These are phyloP conservation scores for Lycophotia porphyrea DNA, from an alignment of 2,888 invertebrate genomes.

Conservation along the genomic window DNA sequence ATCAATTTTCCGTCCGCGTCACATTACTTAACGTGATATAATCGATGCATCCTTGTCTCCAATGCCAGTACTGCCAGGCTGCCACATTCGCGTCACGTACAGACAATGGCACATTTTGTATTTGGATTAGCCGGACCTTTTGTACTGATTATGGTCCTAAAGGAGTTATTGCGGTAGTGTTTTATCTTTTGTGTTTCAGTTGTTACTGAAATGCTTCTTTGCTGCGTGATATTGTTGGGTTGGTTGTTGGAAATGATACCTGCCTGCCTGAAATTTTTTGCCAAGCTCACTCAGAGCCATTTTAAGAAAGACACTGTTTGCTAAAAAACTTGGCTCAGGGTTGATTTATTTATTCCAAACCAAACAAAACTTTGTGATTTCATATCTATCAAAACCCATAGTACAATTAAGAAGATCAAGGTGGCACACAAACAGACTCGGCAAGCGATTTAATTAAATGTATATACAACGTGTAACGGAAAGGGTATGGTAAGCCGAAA, in stretches of 20 bases:
- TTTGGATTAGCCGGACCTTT: conserved; percentile 49
- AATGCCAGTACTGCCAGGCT: conserved; percentile 74
- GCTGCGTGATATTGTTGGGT: background rate
- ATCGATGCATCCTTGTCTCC: conserved; percentile 75
- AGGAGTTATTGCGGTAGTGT: conserved; percentile 19
- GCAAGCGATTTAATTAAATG: background rate
- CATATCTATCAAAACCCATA: too few relatives aligned
- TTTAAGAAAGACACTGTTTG: background rate
- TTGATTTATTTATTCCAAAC: background rate
- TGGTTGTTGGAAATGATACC: background rate
- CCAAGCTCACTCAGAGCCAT: background rate
- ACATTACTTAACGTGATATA: conserved; percentile 59
- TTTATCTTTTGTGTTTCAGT: conserved; percentile 30
- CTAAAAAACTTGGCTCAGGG: background rate
- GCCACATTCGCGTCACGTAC: conserved; percentile 74
- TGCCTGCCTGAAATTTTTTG: background rate
- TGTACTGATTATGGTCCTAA: conserved; percentile 44
- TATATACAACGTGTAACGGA: too few relatives aligned
- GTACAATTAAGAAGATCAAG: background rate
- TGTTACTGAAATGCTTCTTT: background rate
- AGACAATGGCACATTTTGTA: conserved; percentile 79
- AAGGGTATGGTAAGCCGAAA: too few relatives aligned
- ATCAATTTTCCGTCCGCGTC: conserved; percentile 56
- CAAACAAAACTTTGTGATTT: background rate
- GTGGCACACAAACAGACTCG: background rate